Base-by-base conservation (phyloP, 2,113 vertebrate species). In the Nothoprocta pentlandii region DNA sequence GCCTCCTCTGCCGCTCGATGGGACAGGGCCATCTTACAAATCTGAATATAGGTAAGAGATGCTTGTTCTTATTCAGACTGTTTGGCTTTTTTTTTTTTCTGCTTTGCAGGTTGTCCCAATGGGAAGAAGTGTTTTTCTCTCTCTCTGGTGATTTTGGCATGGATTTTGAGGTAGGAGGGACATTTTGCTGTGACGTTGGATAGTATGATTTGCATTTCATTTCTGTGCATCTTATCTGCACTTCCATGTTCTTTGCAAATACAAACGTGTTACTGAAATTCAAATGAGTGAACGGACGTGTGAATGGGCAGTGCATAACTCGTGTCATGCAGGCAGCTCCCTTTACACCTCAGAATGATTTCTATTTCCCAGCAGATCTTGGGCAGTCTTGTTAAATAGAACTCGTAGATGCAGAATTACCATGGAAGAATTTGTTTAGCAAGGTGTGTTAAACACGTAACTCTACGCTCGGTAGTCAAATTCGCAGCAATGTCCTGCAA, bases 391-490 rank as follows among this genome's bases (percentile, higher is more conserved):
- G 69, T 93, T 89, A 90, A 88, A 62, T 80, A 81, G 30, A 80
- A 44, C 66, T 66, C 0, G 0, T 32, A 39, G 86, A 41, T 36
- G 10, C 16, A 42, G 20, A 70, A 74, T 51, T 20, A 8, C 30
- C 0, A 1, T 44, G 22, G 12, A 23, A 30, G 17, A 16, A 97
- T 98, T 97, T 98, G 97, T 30, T 97, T 97, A 94, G 83, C 71
- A 96, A 98, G 98, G 74, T 3, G 1, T 6, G 14, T 8, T 8
- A 0, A 25, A 15, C 14, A 46, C 12, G 51, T 30, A 17, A 17
- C 9, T 69, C 8, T 28, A 2, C 12, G 47, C 39, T 49, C 4
- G 10, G 49, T 16, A 87, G 58, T 12, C 86, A 95, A 95, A 95
- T 89, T 1, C 1, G 3, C 41, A 34, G 32, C n/a, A 3, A 1